phyloP scores from a whole-genome alignment of 2,888 invertebrate genomes.

The Nasonia oneida region DNA sequence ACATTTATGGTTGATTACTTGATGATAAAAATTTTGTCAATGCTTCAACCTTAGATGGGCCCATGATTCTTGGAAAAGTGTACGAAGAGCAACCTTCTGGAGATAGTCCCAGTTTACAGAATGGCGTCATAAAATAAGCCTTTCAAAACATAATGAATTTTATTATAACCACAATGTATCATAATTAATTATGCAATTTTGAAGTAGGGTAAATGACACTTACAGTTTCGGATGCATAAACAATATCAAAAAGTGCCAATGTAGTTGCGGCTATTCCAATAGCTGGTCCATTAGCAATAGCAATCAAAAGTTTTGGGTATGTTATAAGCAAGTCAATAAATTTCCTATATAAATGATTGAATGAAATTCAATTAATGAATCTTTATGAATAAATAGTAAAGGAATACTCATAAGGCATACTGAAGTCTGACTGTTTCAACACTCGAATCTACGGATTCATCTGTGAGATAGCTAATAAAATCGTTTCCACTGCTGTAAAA shows the following conservation, averaged over 20 bases:
- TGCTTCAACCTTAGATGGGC: slow-evolving; percentile 85
- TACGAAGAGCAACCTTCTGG: slow-evolving; percentile 95
- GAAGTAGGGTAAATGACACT: neutral
- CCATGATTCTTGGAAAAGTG: slow-evolving; percentile 92
- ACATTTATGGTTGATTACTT: neutral
- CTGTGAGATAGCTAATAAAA: slow-evolving; percentile 72
- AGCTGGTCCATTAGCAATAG: slow-evolving; percentile 95
- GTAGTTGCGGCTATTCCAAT: slow-evolving; percentile 94
- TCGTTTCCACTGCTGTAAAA: slow-evolving; percentile 95
- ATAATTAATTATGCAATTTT: neutral
- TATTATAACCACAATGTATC: neutral
- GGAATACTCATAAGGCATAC: slow-evolving; percentile 39
- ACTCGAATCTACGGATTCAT: neutral
- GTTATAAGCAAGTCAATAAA: slow-evolving; percentile 89
- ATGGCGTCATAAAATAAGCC: slow-evolving; percentile 95
- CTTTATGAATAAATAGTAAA: slow-evolving; percentile 21
- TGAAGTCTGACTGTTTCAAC: neutral
- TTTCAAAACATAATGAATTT: slow-evolving; percentile 73
- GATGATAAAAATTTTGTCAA: neutral
- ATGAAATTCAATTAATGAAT: slow-evolving; percentile 71
- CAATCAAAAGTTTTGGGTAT: slow-evolving; percentile 93
- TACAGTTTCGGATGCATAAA: slow-evolving; percentile 92
- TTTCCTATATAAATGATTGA: slow-evolving; percentile 76
- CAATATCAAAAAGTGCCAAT: slow-evolving; percentile 91
- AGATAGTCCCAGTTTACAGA: slow-evolving; percentile 89